Conservation (phyloP, 2,113 vertebrate genomes). For the Saccopteryx leptura region DNA sequence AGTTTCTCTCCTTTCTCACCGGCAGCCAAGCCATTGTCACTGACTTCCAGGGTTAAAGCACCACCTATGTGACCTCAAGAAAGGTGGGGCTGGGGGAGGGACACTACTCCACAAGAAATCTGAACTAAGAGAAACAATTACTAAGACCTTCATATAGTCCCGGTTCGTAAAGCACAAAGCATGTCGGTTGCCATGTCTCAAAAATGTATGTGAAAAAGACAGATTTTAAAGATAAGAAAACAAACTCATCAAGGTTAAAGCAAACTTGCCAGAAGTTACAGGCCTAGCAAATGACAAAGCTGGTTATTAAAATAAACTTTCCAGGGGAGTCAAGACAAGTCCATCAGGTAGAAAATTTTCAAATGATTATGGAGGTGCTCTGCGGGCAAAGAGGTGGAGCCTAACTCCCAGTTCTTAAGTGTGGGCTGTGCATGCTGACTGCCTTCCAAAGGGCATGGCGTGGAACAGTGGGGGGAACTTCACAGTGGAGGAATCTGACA, state of each 20-base stretch:
- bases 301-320: constrained; percentile 47
- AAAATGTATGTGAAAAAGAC: constrained; percentile 2
- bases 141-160: not conserved
- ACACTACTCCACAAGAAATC: not conserved
- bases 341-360: not conserved
- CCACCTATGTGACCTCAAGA: not conserved
- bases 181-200: not conserved
- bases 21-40: not conserved
- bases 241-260: not conserved
- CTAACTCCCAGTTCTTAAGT: not conserved
- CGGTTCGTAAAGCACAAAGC: constrained; percentile 4
- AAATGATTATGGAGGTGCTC: not conserved
- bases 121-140: constrained; percentile 9
- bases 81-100: not conserved
- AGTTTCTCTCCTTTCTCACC: not conserved
- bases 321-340: not conserved
- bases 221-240: constrained; percentile 65
- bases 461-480: not conserved
- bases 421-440: not conserved
- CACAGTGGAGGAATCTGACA: not conserved
- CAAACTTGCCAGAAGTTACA: not conserved
- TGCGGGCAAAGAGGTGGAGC: not conserved
- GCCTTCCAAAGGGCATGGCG: not conserved
- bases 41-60: not conserved
- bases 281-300: not conserved